A percentile compares a stretch with the other conserved stretches of the same genome.
Evolutionary conservation across 2,797 vertebrate genomes (phyloP).

Genomic region (Xiphophorus birchmanni): DNA sequence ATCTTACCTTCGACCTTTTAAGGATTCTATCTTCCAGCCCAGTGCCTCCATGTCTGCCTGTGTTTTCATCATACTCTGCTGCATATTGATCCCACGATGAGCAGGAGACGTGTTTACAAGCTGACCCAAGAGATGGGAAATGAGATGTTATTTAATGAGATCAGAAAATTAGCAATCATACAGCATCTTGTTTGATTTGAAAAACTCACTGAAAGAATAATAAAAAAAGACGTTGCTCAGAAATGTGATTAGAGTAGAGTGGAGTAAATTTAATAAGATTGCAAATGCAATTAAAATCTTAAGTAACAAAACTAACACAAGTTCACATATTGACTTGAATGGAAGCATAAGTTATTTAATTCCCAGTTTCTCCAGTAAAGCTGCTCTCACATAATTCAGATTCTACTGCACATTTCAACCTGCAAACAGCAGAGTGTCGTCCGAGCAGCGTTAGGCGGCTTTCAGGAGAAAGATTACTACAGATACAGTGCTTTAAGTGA

Average conservation of each 20-base stretch:
- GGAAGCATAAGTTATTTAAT: slow-evolving; percentile 57
- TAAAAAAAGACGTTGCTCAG: slow-evolving; percentile 1
- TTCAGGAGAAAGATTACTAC: slow-evolving; percentile 73
- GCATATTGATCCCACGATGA: slow-evolving; percentile 72
- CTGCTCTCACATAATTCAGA: slow-evolving; percentile 38
- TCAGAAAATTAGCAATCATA: slow-evolving; percentile 52
- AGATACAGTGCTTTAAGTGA: slow-evolving; percentile 78
- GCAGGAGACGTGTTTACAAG: slow-evolving; percentile 65
- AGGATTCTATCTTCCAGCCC: not conserved
- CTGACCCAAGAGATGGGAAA: slow-evolving; percentile 68
- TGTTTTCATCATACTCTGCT: slow-evolving; percentile 42
- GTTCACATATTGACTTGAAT: slow-evolving; percentile 48
- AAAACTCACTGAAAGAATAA: slow-evolving; percentile 35
- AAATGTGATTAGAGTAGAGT: slow-evolving; percentile 26
- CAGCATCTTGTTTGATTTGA: slow-evolving; percentile 56
- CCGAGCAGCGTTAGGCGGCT: slow-evolving; percentile 35
- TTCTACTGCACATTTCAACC: slow-evolving; percentile 55
- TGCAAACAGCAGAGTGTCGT: slow-evolving; percentile 37
- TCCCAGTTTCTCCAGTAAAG: slow-evolving; percentile 50
- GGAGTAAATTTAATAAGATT: slow-evolving; percentile 30
- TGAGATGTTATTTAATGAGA: slow-evolving; percentile 69
- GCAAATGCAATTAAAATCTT: slow-evolving; percentile 60
- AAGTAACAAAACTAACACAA: slow-evolving; percentile 61
- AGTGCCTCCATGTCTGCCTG: slow-evolving; percentile 6
- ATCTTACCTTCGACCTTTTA: slow-evolving; percentile 5